These are phyloP conservation scores for Nudaria mundana DNA, from an alignment of 2,888 invertebrate genomes.

Conservation along the genomic window DNA sequence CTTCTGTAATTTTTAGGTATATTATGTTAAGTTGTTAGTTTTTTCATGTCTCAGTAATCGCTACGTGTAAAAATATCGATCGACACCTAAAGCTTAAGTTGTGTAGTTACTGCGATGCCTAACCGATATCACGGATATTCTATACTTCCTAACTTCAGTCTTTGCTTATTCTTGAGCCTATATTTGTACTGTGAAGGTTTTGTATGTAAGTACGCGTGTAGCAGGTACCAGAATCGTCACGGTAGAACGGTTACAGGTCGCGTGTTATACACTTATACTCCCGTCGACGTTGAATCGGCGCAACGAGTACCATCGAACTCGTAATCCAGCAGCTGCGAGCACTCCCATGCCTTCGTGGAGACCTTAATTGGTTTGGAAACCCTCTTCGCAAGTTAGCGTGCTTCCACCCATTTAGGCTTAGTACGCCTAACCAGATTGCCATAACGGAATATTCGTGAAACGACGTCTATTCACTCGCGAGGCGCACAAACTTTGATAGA, in stretches of 20 bases:
- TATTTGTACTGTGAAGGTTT: background rate
- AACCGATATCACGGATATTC: too few species aligned
- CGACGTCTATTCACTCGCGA: conserved; percentile 52
- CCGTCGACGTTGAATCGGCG: conserved; percentile 56
- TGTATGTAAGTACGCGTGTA: background rate
- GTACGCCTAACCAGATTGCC: conserved; percentile 77
- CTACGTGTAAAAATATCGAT: too few species aligned
- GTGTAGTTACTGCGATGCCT: too few species aligned
- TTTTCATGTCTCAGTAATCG: too few species aligned
- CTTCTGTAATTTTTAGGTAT: conserved; percentile 17
- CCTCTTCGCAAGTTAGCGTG: conserved; percentile 76
- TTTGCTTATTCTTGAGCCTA: too few species aligned
- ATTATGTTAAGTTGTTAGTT: too few species aligned
- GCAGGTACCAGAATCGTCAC: conserved; percentile 32
- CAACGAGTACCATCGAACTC: conserved; percentile 77
- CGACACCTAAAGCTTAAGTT: too few species aligned
- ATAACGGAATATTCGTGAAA: conserved; percentile 72
- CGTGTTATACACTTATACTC: conserved; percentile 62
- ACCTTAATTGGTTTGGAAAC: conserved; percentile 79
- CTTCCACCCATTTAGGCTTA: conserved; percentile 65
- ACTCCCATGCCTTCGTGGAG: conserved; percentile 77
- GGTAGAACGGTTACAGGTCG: conserved; percentile 47
- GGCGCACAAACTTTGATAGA: conserved; percentile 49
- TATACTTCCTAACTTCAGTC: too few species aligned
- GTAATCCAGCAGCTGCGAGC: conserved; percentile 68